Percentiles rank a stretch among this genome's conserved stretches.
Evolutionary conservation across 2,113 vertebrate species (phyloP).

Genomic region (Mormoops blainvillei): DNA sequence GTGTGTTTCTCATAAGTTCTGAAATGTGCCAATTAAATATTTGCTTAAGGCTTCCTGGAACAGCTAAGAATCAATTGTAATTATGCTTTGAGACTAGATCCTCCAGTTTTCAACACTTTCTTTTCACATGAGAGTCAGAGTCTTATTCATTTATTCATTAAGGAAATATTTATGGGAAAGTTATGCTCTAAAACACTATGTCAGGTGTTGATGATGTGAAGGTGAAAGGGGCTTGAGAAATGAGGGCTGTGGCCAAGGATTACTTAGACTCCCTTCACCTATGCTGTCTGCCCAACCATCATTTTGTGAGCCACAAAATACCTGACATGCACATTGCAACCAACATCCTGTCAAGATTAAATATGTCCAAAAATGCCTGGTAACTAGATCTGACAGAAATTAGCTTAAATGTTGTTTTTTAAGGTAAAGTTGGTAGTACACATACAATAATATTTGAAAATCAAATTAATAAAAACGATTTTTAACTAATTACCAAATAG

Average conservation of each 20-base stretch:
- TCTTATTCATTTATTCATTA: not conserved
- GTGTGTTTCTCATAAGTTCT: not conserved
- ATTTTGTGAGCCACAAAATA: not conserved
- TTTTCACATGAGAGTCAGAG: not conserved
- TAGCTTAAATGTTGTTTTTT: not conserved
- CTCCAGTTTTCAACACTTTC: not conserved
- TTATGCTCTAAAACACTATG: not conserved
- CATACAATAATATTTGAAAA: conserved; percentile 13
- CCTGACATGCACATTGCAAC: not conserved
- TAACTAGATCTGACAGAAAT: not conserved
- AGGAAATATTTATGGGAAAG: not conserved
- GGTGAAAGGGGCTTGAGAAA: not conserved
- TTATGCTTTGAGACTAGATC: not conserved
- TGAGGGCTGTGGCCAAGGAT: not conserved
- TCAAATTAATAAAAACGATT: conserved; percentile 31
- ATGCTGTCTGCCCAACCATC: not conserved
- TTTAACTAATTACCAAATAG: not conserved
- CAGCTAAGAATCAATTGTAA: not conserved
- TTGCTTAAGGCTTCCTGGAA: not conserved
- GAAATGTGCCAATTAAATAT: not conserved
- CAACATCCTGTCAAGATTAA: conserved; percentile 13
- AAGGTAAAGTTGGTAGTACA: not conserved
- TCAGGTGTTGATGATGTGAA: not conserved
- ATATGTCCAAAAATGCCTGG: not conserved
- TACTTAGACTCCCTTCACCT: not conserved